Evolutionary conservation across 2,888 invertebrate species (phyloP).

Genomic region (Drosophila stalkeri): DNA sequence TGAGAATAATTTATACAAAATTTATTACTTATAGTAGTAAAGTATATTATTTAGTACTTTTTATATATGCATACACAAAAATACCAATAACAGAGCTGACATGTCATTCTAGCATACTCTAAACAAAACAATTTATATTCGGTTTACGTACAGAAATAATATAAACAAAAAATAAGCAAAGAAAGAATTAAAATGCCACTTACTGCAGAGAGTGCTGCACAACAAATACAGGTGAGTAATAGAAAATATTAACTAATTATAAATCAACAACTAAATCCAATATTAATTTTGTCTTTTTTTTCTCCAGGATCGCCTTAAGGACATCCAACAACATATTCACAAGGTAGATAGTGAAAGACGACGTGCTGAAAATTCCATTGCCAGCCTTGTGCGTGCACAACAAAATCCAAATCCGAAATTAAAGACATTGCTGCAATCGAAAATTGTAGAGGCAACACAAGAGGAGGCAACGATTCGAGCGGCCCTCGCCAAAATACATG

Average conservation of each 20-base stretch:
- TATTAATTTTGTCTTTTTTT: background rate
- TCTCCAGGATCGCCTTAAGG: constrained; percentile 91
- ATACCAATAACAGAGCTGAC: background rate
- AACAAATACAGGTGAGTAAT: constrained; percentile 87
- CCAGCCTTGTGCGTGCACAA: constrained; percentile 91
- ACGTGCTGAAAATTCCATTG: constrained; percentile 92
- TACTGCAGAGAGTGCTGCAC: constrained; percentile 91
- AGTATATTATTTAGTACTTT: background rate
- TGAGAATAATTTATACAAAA: too few relatives aligned
- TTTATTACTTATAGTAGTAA: too few relatives aligned
- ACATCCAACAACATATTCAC: constrained; percentile 90
- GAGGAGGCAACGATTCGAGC: constrained; percentile 93
- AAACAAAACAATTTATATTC: background rate
- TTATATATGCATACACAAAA: background rate
- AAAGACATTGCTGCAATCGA: constrained; percentile 91
- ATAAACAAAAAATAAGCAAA: background rate
- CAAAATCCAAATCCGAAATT: constrained; percentile 89
- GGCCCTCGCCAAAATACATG: constrained; percentile 94
- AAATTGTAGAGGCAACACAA: constrained; percentile 92
- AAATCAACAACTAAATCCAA: background rate
- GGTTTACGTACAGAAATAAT: background rate
- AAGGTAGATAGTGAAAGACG: constrained; percentile 93
- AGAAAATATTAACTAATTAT: background rate
- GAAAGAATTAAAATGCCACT: constrained; percentile 88
- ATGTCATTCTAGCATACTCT: constrained; percentile 14